Evolutionary conservation across 2,888 invertebrate genomes (phyloP), one percentile per base, ranked within the genome.

Genomic region (Meganola albula): DNA sequence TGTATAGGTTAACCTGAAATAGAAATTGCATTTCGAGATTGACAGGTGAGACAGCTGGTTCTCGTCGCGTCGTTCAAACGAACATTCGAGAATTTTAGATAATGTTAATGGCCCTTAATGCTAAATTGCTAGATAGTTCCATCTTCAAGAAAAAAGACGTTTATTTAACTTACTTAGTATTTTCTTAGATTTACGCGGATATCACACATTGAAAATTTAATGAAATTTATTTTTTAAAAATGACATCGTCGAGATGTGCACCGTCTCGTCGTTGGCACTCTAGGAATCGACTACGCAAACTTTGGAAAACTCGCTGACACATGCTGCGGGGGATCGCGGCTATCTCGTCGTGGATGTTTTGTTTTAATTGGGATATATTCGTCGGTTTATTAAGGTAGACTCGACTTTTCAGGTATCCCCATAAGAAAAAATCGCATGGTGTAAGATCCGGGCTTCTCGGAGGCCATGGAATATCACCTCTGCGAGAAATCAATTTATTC

Each of bases 311-410:
- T 37, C 40, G 34, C 25, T 34, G 28, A 37, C 40, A 35, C 37
- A 37, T 37, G 24, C 37, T 32, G 11, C 35, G 36, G 13, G 43
- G 35, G 23, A 43, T 44, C 24, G 34, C 32, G 12, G 44, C 31
- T 36, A 51, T 49, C 31, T 49, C 46, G 38, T 40, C 33, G 10
- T 24, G 28, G 26, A 46, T 46, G 29, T 31, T 31, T 24, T 24
- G 24, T 20, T 31, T 31, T 20, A 31, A 31, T 18, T 44, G 40
- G 16, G 16, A 10, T 13, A 48, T 29, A 26, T 37, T 41, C 4
- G 27, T 23, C 35, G 32, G 27, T 5, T 28, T 28, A 28, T 21
- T 28, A 4, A 25, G 27, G 20, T 42, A 42, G 11, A 42, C 33
- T 30, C 27, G 33, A 8, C 39, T 34, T 34, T 35, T 44, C 12